Base-by-base conservation (phyloP, 2,888 invertebrate genomes). In the Machimus rusticus region DNA sequence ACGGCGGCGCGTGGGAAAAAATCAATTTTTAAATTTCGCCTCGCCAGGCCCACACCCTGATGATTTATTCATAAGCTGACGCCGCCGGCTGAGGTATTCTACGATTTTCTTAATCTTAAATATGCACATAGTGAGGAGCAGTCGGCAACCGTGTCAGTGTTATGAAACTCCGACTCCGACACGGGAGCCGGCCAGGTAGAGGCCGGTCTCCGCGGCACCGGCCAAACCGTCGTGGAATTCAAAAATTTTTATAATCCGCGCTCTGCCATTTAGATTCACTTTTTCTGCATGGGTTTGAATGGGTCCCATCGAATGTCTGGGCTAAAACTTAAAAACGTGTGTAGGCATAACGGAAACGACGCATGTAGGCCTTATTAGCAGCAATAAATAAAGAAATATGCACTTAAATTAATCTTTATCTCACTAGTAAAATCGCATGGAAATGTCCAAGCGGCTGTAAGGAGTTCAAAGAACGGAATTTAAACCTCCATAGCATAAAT, bases 31-130 rank as follows among this genome's bases (percentile, higher is more conserved):
- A 23, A 39, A 78, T 78, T 39, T 43, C 28, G 43, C 37, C 78
- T 43, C 23, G 12, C 23, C 2, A 16, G 16, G 23, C 39, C 78
- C 23, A 39, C 37, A 43, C 78, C 39, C 43, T 43, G 39, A 78
- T 78, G 37, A 43, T 43, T 78, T 78, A 78, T 78, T 78, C 78
- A 78, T 78, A 78, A 78, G 76, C 8, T 34, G 43, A 16, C 77
- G 39, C 37, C 78, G 43, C 28, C 66, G 66, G 66, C 66, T 66
- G n/a, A 16, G 66, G 46, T 23, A 19, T 78, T 78, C 43, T 37
- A 23, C 39, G 46, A 43, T 78, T 77, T 77, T 34, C 43, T 43
- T 78, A 78, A 78, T 34, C 43, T 43, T 78, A 78, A 78, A 78
- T 43, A 78, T 78, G 78, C 78, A 19, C 43, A 78, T 23, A 78